These are phyloP conservation scores for Chloroceryle inda DNA, from an alignment of 2,797 vertebrate species.

Conservation along the genomic window DNA sequence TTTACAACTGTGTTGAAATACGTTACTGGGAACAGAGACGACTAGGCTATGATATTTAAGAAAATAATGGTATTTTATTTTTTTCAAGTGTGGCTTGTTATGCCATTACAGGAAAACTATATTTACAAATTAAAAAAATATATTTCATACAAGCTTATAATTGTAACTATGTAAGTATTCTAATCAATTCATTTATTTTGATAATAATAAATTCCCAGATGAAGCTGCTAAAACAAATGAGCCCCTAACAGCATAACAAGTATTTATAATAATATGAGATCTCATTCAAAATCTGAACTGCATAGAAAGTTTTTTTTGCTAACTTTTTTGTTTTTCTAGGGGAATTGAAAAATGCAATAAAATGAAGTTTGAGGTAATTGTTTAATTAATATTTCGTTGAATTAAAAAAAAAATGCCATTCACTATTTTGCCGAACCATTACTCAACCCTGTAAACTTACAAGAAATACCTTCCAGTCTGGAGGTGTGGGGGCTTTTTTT, in stretches of 20 bases:
- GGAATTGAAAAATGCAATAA: constrained; percentile 35
- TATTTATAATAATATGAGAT: constrained; percentile 60
- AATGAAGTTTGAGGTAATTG: constrained; percentile 17
- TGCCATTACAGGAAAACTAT: not conserved
- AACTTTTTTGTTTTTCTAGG: constrained; percentile 16
- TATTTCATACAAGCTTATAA: not conserved
- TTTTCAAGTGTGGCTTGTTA: not conserved
- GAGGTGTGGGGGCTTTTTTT: not conserved
- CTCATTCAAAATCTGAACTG: constrained; percentile 41
- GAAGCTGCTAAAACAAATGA: not conserved
- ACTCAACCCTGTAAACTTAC: constrained; percentile 16
- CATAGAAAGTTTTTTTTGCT: not conserved
- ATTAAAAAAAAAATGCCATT: constrained; percentile 53
- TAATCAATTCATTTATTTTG: constrained; percentile 59
- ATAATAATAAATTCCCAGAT: not conserved
- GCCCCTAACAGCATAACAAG: constrained; percentile 25
- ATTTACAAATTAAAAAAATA: not conserved
- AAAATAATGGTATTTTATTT: not conserved
- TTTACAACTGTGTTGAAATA: not conserved
- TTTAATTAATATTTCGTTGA: constrained; percentile 40
- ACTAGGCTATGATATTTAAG: not conserved
- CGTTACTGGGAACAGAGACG: not conserved
- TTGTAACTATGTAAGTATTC: not conserved
- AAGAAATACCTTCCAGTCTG: not conserved
- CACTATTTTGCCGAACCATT: not conserved